Percentiles rank a stretch among this genome's conserved stretches.
Conservation (phyloP, 2,888 invertebrate species). For the Helobdella robusta region DNA sequence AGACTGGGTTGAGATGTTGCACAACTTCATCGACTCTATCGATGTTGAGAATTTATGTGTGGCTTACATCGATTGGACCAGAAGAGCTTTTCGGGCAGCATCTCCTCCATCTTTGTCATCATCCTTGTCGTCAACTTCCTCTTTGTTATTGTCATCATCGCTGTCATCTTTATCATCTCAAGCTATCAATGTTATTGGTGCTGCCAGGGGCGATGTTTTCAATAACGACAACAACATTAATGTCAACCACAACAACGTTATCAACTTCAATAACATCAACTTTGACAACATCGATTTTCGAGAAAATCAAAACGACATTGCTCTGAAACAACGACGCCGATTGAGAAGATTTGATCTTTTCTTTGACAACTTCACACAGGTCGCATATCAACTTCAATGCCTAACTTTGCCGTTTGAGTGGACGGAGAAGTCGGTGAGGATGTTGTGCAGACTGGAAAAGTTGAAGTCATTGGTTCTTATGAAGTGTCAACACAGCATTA, state of each 20-base stretch:
- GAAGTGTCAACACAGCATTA: constrained; percentile 43
- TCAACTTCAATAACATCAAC: neutral
- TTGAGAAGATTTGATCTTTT: constrained; percentile 42
- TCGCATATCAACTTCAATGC: constrained; percentile 40
- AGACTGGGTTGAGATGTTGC: constrained; percentile 41
- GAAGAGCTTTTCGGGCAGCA: neutral
- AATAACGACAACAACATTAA: no score
- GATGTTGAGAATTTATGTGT: constrained; percentile 4
- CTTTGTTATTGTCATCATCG: neutral
- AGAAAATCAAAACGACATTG: constrained; percentile 19
- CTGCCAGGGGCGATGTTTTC: no score
- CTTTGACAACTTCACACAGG: constrained; percentile 42
- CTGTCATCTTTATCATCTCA: neutral
- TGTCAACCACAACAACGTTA: neutral
- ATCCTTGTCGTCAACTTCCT: no score
- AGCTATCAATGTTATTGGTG: no score
- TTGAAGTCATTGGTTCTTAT: constrained; percentile 41
- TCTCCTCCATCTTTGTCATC: neutral
- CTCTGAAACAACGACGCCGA: constrained; percentile 38
- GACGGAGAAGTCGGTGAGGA: constrained; percentile 41
- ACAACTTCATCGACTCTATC: constrained; percentile 36
- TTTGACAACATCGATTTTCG: neutral
- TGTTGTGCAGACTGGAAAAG: constrained; percentile 39
- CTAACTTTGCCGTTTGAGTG: constrained; percentile 47
- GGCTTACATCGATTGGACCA: constrained; percentile 1